Evolutionary conservation across 2,113 vertebrate genomes (phyloP).

Genomic region (Genyomyrus donnyi): DNA sequence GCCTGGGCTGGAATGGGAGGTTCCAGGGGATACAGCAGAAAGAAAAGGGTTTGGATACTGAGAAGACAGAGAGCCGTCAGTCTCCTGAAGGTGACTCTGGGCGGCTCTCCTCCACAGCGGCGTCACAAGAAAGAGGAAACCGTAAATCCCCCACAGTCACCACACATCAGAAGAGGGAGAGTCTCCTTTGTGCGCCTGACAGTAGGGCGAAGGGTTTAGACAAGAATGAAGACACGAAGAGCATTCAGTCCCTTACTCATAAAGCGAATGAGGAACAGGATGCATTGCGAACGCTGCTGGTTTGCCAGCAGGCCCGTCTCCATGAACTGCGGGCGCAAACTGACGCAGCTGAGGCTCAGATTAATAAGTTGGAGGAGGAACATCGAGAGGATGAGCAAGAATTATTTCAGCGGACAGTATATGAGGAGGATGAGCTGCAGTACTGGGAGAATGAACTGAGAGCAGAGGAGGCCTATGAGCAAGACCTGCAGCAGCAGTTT

Average conservation of each 20-base stretch:
- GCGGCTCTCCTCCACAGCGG: constrained; percentile 17
- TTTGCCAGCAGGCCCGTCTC: constrained; percentile 45
- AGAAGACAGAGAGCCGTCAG: constrained; percentile 34
- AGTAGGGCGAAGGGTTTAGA: constrained; percentile 6
- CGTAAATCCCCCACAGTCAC: constrained; percentile 34
- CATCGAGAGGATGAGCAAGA: constrained; percentile 31
- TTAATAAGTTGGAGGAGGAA: constrained; percentile 45
- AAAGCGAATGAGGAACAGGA: background rate
- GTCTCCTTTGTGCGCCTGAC: constrained; percentile 45
- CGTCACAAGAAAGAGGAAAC: constrained; percentile 28
- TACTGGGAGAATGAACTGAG: constrained; percentile 65
- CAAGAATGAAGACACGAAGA: constrained; percentile 31
- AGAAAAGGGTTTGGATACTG: constrained; percentile 36
- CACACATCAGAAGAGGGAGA: constrained; percentile 45
- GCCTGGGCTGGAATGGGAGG: constrained; percentile 50
- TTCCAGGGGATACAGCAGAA: constrained; percentile 48
- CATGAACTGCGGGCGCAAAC: constrained; percentile 47
- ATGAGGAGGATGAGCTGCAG: constrained; percentile 49
- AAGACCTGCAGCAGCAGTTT: constrained; percentile 56
- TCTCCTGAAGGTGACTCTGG: constrained; percentile 35
- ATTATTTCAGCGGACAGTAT: constrained; percentile 12
- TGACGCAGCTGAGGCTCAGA: constrained; percentile 36
- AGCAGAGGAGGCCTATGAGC: constrained; percentile 53
- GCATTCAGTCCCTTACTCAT: background rate
- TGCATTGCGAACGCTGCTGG: constrained; percentile 42